Conservation (phyloP, 2,888 invertebrate species). For the Melieria omissa region DNA sequence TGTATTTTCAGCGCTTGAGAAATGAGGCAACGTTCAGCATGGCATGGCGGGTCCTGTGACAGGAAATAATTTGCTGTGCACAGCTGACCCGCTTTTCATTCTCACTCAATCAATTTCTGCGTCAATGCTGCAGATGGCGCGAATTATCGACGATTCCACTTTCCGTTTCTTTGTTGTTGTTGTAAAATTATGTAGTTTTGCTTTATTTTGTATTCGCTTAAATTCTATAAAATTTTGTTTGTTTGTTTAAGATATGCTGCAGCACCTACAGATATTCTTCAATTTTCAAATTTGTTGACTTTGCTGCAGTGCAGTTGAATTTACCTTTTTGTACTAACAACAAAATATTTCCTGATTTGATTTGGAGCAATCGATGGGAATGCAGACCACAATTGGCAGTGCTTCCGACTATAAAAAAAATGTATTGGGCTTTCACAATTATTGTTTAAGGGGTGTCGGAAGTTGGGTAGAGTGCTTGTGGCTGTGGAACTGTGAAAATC, state of each 20-base stretch:
- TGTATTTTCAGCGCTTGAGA: too few relatives aligned
- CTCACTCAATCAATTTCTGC: not conserved
- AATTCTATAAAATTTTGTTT: not conserved
- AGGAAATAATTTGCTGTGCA: conserved; percentile 13
- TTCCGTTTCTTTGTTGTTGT: not conserved
- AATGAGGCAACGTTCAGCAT: too few relatives aligned
- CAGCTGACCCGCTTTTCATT: conserved; percentile 18
- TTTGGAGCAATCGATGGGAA: conserved; percentile 7
- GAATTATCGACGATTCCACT: not conserved
- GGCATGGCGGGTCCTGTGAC: not conserved
- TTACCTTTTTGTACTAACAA: too few relatives aligned
- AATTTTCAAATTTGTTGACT: too few relatives aligned
- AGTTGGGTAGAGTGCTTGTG: too few relatives aligned
- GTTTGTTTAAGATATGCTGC: not conserved
- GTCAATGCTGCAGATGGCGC: conserved; percentile 5
- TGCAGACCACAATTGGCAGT: not conserved
- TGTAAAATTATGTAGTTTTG: not conserved
- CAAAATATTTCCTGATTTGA: conserved; percentile 17
- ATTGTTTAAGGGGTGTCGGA: too few relatives aligned
- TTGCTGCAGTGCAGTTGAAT: too few relatives aligned
- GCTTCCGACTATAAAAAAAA: not conserved
- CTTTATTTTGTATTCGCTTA: not conserved
- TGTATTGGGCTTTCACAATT: not conserved
- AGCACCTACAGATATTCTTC: too few relatives aligned
- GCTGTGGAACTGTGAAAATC: too few relatives aligned